Conservation (phyloP, 2,888 invertebrate genomes). For the Orchestes rusci region DNA sequence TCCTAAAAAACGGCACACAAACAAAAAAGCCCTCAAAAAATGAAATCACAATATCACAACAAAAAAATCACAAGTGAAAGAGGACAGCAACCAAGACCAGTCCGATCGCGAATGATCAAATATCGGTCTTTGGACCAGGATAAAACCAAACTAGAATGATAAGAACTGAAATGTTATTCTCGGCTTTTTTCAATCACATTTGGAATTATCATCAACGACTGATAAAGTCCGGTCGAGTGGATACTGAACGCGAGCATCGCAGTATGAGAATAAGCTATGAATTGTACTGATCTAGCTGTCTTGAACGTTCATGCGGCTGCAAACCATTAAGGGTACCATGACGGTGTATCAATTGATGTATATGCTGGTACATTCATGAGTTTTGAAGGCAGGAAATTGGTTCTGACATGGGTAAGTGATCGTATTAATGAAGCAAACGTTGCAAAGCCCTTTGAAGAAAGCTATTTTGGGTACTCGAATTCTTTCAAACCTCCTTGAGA, state of each 20-base stretch:
- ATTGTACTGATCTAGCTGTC: no score
- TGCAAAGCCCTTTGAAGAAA: no score
- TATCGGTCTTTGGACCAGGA: constrained; percentile 9
- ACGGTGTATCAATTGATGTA: no score
- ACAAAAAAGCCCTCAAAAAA: constrained; percentile 7
- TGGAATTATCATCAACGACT: not conserved
- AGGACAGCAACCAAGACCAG: constrained; percentile 4
- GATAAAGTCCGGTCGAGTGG: constrained; percentile 13
- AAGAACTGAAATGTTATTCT: constrained; percentile 7
- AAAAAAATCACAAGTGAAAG: constrained; percentile 5
- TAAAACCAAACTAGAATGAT: constrained; percentile 14
- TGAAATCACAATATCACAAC: constrained; percentile 6
- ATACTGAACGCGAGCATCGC: constrained; percentile 1
- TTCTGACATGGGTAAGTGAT: no score
- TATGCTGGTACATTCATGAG: no score
- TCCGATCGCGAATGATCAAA: constrained; percentile 12
- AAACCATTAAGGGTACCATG: no score
- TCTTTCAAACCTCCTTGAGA: no score
- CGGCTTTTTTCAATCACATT: constrained; percentile 1
- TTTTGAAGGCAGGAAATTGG: no score
- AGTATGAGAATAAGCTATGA: no score
- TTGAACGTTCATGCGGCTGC: no score
- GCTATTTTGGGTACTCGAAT: no score
- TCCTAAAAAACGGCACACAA: constrained; percentile 8
- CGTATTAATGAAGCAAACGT: no score